Evolutionary conservation across 2,113 vertebrate species (phyloP).

Genomic region (Brachyhypopomus occidentalis): DNA sequence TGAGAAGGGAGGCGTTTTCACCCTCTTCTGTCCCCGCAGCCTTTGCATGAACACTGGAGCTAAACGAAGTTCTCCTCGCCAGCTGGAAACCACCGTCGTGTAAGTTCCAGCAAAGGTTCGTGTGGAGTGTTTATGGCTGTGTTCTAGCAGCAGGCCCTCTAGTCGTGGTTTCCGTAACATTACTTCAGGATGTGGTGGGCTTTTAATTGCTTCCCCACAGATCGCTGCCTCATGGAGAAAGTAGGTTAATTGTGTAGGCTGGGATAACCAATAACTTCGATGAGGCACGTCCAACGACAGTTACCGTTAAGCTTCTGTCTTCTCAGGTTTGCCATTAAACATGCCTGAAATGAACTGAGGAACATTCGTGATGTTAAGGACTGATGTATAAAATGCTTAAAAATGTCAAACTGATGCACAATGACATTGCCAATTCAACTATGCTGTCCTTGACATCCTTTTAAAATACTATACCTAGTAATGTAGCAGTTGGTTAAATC

Average conservation of each 20-base stretch:
- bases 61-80: not conserved
- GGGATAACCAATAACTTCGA: constrained; percentile 61
- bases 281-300: constrained; percentile 52
- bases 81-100: not conserved
- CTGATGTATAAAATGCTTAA: not conserved
- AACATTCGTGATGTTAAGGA: constrained; percentile 19
- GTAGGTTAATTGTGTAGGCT: constrained; percentile 70
- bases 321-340: constrained; percentile 44
- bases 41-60: not conserved
- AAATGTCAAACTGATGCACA: constrained; percentile 3
- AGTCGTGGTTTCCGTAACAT: constrained; percentile 53
- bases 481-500: not conserved
- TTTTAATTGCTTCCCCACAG: constrained; percentile 74
- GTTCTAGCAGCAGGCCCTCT: constrained; percentile 16
- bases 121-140: constrained; percentile 44
- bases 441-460: not conserved
- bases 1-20: not conserved
- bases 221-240: constrained; percentile 64
- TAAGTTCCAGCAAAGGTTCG: constrained; percentile 48
- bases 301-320: constrained; percentile 7
- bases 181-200: constrained; percentile 60
- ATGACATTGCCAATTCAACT: not conserved
- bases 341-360: constrained; percentile 31
- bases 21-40: not conserved
- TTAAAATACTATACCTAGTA: not conserved